Evolutionary conservation across 2,797 vertebrate genomes (phyloP).

Genomic region (Ceryle rudis): DNA sequence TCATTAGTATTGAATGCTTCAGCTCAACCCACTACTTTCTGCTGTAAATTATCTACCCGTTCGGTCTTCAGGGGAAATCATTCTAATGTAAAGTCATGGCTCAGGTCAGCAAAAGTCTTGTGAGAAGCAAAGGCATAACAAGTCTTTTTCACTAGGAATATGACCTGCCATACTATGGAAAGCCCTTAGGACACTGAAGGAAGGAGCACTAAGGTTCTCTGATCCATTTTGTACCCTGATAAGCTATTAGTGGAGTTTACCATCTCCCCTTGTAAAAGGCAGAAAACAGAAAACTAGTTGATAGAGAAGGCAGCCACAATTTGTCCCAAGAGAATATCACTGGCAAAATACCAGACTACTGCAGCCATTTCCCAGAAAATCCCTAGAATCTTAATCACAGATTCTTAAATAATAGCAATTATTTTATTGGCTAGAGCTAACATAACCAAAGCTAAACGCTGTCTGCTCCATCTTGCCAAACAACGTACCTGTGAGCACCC

Average conservation of each 20-base stretch:
- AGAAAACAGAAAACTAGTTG: neutral
- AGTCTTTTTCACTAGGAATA: neutral
- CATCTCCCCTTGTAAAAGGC: neutral
- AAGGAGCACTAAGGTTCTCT: neutral
- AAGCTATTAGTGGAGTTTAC: neutral
- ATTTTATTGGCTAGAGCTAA: conserved; percentile 14
- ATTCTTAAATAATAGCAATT: conserved; percentile 17
- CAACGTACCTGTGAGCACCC: neutral
- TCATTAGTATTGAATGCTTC: neutral
- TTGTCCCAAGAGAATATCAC: neutral
- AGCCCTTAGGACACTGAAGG: neutral
- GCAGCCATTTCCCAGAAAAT: neutral
- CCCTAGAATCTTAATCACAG: neutral
- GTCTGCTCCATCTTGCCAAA: conserved; percentile 8
- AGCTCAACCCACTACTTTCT: neutral
- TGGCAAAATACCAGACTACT: neutral
- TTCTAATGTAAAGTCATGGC: neutral
- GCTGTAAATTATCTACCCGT: neutral
- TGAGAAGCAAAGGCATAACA: neutral
- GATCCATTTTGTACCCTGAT: neutral
- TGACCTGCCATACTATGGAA: neutral
- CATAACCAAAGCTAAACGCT: neutral
- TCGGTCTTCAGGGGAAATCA: neutral
- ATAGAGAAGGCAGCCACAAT: neutral
- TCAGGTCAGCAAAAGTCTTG: neutral